Conservation (phyloP, 2,888 invertebrate species). For the Rhopalosiphum nymphaeae region DNA sequence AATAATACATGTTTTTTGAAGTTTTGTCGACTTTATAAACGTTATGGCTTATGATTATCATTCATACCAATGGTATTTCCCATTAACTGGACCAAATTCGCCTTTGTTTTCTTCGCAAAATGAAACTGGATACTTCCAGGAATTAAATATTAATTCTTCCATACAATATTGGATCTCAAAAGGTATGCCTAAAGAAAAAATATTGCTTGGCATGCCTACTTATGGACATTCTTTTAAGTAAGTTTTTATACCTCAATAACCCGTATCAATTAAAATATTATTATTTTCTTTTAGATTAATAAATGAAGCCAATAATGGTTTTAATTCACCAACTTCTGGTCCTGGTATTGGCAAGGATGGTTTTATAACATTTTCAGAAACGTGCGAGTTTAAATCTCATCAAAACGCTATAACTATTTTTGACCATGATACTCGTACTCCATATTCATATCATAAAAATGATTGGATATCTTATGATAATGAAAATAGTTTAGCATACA, state of each 20-base stretch:
- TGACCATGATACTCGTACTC: constrained; percentile 80
- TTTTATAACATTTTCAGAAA: constrained; percentile 79
- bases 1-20: constrained; percentile 69
- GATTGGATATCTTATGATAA: constrained; percentile 91
- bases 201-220: constrained; percentile 88
- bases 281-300: constrained; percentile 73
- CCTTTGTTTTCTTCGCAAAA: constrained; percentile 77
- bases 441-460: constrained; percentile 78
- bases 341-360: constrained; percentile 80
- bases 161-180: constrained; percentile 81
- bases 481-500: constrained; percentile 78
- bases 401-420: constrained; percentile 75
- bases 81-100: constrained; percentile 86
- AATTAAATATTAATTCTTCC: constrained; percentile 86
- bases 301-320: constrained; percentile 76
- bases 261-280: not conserved
- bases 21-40: constrained; percentile 85
- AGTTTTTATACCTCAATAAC: constrained; percentile 67
- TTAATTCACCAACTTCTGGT: constrained; percentile 80
- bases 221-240: constrained; percentile 86
- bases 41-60: constrained; percentile 95
- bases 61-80: constrained; percentile 80
- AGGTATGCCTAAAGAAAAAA: constrained; percentile 83
- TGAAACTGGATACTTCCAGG: constrained; percentile 77
- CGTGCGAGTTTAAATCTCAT: constrained; percentile 77